A percentile compares a stretch with the other conserved stretches of the same genome.
phyloP scores from a whole-genome alignment of 2,113 vertebrate genomes.

The Peromyscus californicus region DNA sequence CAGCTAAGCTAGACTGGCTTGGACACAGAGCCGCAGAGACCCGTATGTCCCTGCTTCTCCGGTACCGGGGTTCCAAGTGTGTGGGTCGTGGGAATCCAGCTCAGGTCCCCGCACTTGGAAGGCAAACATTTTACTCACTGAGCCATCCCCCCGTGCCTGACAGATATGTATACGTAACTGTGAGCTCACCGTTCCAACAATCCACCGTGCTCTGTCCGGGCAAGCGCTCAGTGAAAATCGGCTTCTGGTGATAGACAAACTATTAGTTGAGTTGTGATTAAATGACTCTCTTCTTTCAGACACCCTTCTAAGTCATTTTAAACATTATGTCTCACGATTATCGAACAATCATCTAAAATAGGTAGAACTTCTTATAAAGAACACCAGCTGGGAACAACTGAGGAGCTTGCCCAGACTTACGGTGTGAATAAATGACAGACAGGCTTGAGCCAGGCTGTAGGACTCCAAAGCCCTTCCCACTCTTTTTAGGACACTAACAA shows the following conservation, averaged over 20 bases:
- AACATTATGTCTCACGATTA: conserved; percentile 47
- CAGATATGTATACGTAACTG: neutral
- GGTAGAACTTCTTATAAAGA: conserved; percentile 12
- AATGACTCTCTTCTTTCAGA: neutral
- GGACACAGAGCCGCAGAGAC: neutral
- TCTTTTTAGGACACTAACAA: conserved; percentile 29
- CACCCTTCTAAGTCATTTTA: neutral
- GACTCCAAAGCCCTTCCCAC: neutral
- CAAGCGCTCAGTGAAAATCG: neutral
- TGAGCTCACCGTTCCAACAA: neutral
- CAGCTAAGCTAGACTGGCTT: neutral
- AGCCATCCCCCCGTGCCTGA: neutral
- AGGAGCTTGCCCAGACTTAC: conserved; percentile 3
- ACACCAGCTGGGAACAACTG: neutral
- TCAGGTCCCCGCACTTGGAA: neutral
- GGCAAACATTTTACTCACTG: neutral
- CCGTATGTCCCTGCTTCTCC: neutral
- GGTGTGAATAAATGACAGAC: neutral
- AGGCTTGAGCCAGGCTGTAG: neutral
- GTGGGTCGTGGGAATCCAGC: neutral
- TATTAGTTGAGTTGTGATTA: neutral
- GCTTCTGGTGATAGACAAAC: neutral
- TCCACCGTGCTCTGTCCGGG: neutral
- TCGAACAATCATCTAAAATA: neutral
- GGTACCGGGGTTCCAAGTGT: neutral